A percentile compares a stretch with the other conserved stretches of the same genome.
Evolutionary conservation across 2,797 vertebrate species (phyloP).

Genomic region (Sebastes goodei): DNA sequence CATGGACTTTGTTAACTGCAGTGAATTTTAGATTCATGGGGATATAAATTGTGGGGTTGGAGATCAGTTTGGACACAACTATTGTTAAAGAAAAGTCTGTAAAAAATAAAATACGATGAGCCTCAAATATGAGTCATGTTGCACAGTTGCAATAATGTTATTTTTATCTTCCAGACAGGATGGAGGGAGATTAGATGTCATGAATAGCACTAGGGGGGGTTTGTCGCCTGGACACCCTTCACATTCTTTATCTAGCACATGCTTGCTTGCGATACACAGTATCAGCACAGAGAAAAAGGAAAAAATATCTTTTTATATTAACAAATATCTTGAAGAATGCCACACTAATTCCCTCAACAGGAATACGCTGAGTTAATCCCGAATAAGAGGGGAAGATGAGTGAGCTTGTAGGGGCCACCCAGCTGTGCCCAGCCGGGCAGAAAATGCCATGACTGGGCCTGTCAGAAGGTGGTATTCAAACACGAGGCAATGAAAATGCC

Average conservation of each 20-base stretch:
- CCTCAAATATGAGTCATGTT: slow-evolving; percentile 19
- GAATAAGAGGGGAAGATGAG: slow-evolving; percentile 39
- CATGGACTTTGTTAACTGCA: background rate
- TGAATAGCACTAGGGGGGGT: background rate
- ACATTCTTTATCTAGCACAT: slow-evolving; percentile 5
- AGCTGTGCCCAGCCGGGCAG: slow-evolving; percentile 70
- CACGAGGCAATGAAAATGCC: slow-evolving; percentile 27
- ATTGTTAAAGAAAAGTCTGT: background rate
- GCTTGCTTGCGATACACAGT: background rate
- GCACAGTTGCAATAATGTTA: slow-evolving; percentile 17
- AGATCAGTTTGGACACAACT: background rate
- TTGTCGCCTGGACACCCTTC: background rate
- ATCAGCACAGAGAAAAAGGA: background rate
- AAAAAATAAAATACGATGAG: background rate
- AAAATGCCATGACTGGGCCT: slow-evolving; percentile 63
- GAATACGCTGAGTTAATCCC: slow-evolving; percentile 54
- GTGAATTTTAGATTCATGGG: slow-evolving; percentile 3
- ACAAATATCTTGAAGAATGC: slow-evolving; percentile 22
- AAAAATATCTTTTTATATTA: slow-evolving; percentile 16
- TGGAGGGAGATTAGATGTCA: slow-evolving; percentile 32
- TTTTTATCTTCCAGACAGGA: slow-evolving; percentile 45
- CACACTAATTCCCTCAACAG: slow-evolving; percentile 39
- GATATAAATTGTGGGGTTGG: background rate
- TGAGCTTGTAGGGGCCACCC: slow-evolving; percentile 45
- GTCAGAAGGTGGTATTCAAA: slow-evolving; percentile 65